Conservation (phyloP, 2,113 vertebrate species). For the Xiphorhynchus elegans region DNA sequence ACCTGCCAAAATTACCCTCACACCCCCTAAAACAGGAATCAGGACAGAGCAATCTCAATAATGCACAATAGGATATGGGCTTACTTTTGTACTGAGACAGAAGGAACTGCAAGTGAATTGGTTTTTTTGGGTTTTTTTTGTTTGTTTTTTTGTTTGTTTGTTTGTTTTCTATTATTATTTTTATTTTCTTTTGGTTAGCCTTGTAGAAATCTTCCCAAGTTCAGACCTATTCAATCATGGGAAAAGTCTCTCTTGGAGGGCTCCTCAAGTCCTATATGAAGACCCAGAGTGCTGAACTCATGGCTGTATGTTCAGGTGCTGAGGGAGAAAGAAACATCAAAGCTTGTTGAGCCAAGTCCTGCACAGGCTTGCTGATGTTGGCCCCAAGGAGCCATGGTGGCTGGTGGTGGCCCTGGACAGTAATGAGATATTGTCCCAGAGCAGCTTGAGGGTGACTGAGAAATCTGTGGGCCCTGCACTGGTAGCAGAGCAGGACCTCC, state of each 20-base stretch:
- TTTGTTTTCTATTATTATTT: no score
- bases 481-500: neutral
- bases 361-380: neutral
- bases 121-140: no score
- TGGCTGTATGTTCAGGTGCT: neutral
- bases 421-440: neutral
- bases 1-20: neutral
- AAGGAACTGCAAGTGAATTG: neutral
- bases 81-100: neutral
- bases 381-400: neutral
- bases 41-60: neutral
- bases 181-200: neutral
- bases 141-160: no score
- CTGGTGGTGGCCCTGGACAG: neutral
- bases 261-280: neutral
- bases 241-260: neutral
- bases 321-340: neutral
- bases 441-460: neutral
- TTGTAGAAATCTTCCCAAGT: neutral
- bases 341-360: neutral
- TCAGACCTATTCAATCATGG: neutral
- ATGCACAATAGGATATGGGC: neutral
- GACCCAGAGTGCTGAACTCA: neutral
- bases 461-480: neutral
- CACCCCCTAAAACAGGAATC: neutral